These are phyloP conservation scores for Myiozetetes cayanensis DNA, from an alignment of 2,113 vertebrate genomes.

Conservation along the genomic window DNA sequence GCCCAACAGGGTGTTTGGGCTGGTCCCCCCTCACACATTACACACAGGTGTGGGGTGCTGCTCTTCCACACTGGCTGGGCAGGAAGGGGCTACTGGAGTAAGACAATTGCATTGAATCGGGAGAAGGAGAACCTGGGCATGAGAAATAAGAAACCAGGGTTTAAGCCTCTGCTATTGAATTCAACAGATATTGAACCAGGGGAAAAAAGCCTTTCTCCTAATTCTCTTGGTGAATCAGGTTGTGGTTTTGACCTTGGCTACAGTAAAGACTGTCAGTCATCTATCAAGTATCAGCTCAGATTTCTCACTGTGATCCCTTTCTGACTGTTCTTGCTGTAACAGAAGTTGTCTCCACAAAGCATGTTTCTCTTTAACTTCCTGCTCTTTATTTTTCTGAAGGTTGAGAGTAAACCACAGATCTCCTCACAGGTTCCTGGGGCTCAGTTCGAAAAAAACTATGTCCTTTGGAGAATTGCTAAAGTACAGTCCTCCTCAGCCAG, in stretches of 20 bases:
- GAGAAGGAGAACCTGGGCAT: neutral
- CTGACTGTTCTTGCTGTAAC: neutral
- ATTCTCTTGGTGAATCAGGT: neutral
- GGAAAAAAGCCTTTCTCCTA: neutral
- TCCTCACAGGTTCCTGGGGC: neutral
- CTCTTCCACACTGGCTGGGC: neutral
- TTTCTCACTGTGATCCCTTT: neutral
- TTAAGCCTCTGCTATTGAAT: neutral
- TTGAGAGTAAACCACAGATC: neutral
- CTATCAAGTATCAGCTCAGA: neutral
- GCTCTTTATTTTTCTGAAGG: neutral
- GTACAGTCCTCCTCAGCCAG: neutral
- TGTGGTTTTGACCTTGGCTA: neutral
- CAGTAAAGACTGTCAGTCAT: neutral
- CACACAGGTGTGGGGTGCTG: neutral
- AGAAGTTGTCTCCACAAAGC: neutral
- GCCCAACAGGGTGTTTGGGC: neutral
- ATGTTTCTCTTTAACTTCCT: neutral
- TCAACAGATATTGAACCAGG: neutral
- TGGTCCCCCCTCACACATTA: accelerated
- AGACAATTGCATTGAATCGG: neutral
- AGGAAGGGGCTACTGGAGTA: neutral
- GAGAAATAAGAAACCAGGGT: neutral
- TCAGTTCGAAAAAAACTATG: neutral
- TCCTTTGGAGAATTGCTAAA: neutral